Evolutionary conservation across 2,797 vertebrate genomes (phyloP).

Genomic region (Rhinatrema bivittatum): DNA sequence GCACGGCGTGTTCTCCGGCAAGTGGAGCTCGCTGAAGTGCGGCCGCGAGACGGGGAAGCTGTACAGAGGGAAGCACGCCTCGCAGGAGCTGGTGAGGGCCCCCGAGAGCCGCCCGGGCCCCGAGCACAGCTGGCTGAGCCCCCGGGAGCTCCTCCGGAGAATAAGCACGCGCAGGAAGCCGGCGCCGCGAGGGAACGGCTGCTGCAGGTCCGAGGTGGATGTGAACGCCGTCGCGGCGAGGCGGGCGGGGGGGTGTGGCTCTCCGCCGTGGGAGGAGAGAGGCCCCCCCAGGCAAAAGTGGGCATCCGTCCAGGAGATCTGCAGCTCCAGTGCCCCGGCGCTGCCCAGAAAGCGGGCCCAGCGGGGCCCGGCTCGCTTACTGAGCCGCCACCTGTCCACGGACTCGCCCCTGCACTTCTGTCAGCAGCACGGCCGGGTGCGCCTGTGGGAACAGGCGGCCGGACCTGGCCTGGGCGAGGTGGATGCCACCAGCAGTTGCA

Average conservation of each 20-base stretch:
- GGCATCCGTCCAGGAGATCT: conserved; percentile 70
- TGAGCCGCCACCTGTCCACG: conserved; percentile 56
- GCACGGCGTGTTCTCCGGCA: not conserved
- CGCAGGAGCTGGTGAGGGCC: conserved; percentile 65
- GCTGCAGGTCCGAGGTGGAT: conserved; percentile 3
- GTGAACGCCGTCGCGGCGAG: not conserved
- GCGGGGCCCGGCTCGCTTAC: conserved; percentile 62
- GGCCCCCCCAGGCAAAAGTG: conserved; percentile 50
- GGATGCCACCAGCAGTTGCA: too few species aligned
- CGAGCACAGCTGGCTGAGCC: not conserved
- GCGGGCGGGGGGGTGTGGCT: not conserved
- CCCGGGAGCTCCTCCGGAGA: conserved; percentile 1
- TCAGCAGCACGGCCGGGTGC: not conserved
- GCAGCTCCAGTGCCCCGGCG: conserved; percentile 31
- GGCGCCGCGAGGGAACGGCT: not conserved
- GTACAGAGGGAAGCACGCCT: conserved; percentile 66
- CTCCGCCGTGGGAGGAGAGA: not conserved
- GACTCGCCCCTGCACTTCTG: conserved; percentile 50
- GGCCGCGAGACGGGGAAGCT: conserved; percentile 51
- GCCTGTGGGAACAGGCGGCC: conserved; percentile 15
- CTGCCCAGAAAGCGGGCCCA: too few species aligned
- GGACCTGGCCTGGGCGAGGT: not conserved
- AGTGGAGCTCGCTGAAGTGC: conserved; percentile 54
- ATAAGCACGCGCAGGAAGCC: not conserved
- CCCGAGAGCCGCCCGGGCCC: conserved; percentile 19